phyloP scores from a whole-genome alignment of 2,888 invertebrate genomes.

The Eledone cirrhosa region DNA sequence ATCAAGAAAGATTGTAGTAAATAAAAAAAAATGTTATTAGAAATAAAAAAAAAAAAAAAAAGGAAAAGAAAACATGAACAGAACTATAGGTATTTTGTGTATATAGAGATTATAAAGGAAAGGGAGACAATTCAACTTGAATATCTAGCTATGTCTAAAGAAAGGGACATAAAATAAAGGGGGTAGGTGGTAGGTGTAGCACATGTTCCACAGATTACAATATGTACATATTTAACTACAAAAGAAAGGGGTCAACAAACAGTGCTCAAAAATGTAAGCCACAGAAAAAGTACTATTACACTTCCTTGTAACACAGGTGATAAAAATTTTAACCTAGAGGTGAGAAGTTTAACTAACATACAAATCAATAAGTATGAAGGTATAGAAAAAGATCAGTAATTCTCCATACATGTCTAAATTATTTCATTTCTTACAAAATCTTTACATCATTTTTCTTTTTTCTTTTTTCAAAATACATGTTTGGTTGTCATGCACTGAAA shows the following conservation, averaged over 20 bases:
- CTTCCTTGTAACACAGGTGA: constrained; percentile 9
- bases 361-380: constrained; percentile 17
- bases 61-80: too few relatives aligned
- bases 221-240: constrained; percentile 11
- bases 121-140: constrained; percentile 22
- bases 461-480: too few relatives aligned
- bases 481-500: too few relatives aligned
- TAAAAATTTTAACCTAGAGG: background rate
- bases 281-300: constrained; percentile 3
- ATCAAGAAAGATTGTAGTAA: too few relatives aligned
- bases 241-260: background rate
- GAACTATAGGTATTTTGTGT: background rate
- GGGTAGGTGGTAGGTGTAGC: too few relatives aligned
- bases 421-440: too few relatives aligned
- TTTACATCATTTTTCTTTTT: too few relatives aligned
- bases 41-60: too few relatives aligned
- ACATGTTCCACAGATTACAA: background rate
- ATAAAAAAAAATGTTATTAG: too few relatives aligned
- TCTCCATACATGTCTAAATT: too few relatives aligned
- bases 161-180: too few relatives aligned
- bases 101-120: constrained; percentile 9
- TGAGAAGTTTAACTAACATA: constrained; percentile 19
- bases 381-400: constrained; percentile 3
- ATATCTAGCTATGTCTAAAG: too few relatives aligned
- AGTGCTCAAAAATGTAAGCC: constrained; percentile 18